Base-by-base conservation (phyloP, 2,888 invertebrate genomes). In the Sinopyrophorus schimmeli region DNA sequence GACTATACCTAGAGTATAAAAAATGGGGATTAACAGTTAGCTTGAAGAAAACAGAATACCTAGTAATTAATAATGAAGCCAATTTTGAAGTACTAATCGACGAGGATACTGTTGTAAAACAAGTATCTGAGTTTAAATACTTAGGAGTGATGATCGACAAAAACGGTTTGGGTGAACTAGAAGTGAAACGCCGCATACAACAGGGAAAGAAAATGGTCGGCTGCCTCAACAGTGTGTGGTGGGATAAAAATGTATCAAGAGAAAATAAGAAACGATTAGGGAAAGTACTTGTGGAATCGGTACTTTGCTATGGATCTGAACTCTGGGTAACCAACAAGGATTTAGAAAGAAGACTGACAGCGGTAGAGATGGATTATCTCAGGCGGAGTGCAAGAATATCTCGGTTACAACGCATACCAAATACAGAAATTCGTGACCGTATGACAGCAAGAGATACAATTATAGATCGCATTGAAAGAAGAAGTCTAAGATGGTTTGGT, bases 1-100 rank as follows among this genome's bases (percentile, higher is more conserved):
- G 32, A 21, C 20, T 47, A 16, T 31, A 41, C 23, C 17, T 10
- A 20, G 40, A 30, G 31, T 47, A 47, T 32, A 9, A 47, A 32
- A 14, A 11, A 21, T 47, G 39, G 47, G 40, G 41, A 3, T 16
- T 47, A 17, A 24, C 30, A 16, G 40, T 47, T 7, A 41, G 34
- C 14, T 10, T 41, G 21, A 9, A 41, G 5, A 40, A 41, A 34
- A 47, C 47, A 3, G 47, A 40, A 17, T 47, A 34, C 26, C 28
- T 48, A 5, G 49, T 24, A 3, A 26, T 47, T 2, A 42, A 42
- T 24, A 14, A 21, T 5, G 14, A 28, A 5, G 38, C 24, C 1
- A 14, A 12, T 5, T 42, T 42, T 42, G 23, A 32, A 14, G 15
- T 46, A 1, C 34, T 46, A 7, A 46, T 46, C 15, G 17, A 39